Evolutionary conservation across 2,113 vertebrate genomes (phyloP), one percentile per base, ranked within the genome.

Genomic region (Neodon shergylaensis): DNA sequence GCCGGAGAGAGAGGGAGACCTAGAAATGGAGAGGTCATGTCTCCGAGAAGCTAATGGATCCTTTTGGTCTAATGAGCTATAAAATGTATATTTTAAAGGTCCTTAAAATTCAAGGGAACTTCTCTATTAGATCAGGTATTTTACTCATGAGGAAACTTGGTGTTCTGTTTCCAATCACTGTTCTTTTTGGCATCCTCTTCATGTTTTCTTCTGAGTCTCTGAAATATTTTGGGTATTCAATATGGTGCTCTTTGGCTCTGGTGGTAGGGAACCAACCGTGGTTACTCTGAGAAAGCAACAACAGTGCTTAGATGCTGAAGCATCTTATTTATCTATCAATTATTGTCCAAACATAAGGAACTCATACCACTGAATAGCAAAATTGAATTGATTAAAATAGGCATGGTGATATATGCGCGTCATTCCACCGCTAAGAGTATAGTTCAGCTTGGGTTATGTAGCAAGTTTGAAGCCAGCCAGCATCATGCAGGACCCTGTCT

Each of bases 61-160:
- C 47, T 97, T 97, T 92, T 44, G 61, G 65, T 82, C 95, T 97
- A 92, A 90, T 96, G 88, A 92, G 88, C 52, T 93, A 88, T 95
- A 81, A 97, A 97, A 92, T 96, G 85, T 49, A n/a, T n/a, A n/a
- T 65, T 65, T 47, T 78, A 96, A 82, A 88, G 76, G 24, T 82
- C 39, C 81, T 90, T 96, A 82, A 70, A 96, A 95, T 92, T 97
- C 73, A 93, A 85, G 87, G 52, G 77, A 95, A 92, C 44, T 12
- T 97, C 86, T 94, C 61, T 44, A 88, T 86, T 94, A 95, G 33
- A 72, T 77, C 84, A 96, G 88, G 61, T 82, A 2, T 90, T 93
- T 96, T 84, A 93, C 66, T 86, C 52, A 33, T 10, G n/a, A 33
- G 66, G 33, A 85, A 88, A 19, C 47, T n/a, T 76, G 28, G 76